Evolutionary conservation across 2,888 invertebrate genomes (phyloP), one percentile per base, ranked within the genome.

Genomic region (Coelopa pilipes): DNA sequence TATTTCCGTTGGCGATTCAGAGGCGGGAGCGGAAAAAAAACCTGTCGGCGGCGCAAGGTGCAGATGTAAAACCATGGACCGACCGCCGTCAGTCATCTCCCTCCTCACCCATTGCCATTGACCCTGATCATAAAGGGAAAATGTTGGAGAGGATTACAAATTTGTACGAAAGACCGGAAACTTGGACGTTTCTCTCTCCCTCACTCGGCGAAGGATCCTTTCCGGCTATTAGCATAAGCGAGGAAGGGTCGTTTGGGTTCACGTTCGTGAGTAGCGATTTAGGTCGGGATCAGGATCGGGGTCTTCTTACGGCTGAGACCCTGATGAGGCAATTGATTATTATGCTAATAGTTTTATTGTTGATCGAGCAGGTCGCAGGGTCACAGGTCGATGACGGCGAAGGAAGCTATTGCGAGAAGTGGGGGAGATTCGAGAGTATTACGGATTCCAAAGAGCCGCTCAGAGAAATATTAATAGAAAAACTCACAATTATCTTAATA

Each of bases 141-240:
- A 82, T 82, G 83, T 82, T 82, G 81, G 77, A 81, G 79, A 81
- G 80, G 81, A 83, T 83, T 82, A 83, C 83, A 79, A 79, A 82
- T 78, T 80, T 79, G 77, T 73, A 76, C 70, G 76, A 76, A 74
- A 74, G n/a, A 15, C 34, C 45, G 45, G 17, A 59, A 49, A 65
- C 57, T 24, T 49, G 17, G 34, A n/a, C 21, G 17, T 15, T 65
- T 46, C 55, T 66, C 57, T 55, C 12, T 21, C 19, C 46, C 46
- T 55, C 59, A 59, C 59, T 50, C 24, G n/a, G 46, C 17, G 57
- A n/a, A 55, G 57, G 65, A 63, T 24, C 50, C 24, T 49, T 63
- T 45, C 53, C 68, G 19, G 60, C 72, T 70, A 74, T 75, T 50
- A 70, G 77, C 78, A 78, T 81, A 73, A 65, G 67, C 77, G 76